These are phyloP conservation scores for Sepiola atlantica DNA, from an alignment of 2,888 invertebrate genomes.

Conservation along the genomic window DNA sequence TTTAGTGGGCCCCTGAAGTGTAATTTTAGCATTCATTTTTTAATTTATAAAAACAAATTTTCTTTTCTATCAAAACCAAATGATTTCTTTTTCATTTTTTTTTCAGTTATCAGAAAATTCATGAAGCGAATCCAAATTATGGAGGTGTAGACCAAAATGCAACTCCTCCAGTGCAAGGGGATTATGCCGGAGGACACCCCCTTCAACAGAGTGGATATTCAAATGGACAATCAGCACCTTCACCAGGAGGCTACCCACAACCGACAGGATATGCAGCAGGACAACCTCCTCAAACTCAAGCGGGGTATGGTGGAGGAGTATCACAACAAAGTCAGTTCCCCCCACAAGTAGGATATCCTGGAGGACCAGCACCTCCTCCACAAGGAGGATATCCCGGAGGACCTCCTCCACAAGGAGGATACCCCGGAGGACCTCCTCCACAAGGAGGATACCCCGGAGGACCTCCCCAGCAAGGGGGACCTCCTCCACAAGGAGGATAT, in stretches of 20 bases:
- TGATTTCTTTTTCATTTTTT: background rate
- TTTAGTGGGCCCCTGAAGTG: no score
- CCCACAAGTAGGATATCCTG: background rate
- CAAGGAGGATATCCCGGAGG: background rate
- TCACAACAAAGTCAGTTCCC: background rate
- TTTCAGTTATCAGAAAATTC: slow-evolving; percentile 8
- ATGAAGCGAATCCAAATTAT: background rate
- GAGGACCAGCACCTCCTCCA: background rate
- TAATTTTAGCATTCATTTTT: no score
- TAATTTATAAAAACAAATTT: no score
- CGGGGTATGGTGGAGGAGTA: background rate
- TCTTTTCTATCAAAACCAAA: background rate
- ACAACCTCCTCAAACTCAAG: background rate
- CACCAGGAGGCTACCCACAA: background rate
- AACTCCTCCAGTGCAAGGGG: background rate
- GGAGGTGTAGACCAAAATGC: background rate
- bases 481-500: slow-evolving; percentile 48
- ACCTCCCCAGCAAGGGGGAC: background rate
- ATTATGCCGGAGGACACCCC: background rate
- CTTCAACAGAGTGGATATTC: background rate
- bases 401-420: background rate
- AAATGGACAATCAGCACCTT: background rate
- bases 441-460: background rate
- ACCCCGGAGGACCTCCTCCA: background rate
- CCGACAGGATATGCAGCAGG: background rate